Percentiles rank a stretch among this genome's conserved stretches.
Evolutionary conservation across 2,113 vertebrate genomes (phyloP).

Genomic region (Megaceryle torquata): DNA sequence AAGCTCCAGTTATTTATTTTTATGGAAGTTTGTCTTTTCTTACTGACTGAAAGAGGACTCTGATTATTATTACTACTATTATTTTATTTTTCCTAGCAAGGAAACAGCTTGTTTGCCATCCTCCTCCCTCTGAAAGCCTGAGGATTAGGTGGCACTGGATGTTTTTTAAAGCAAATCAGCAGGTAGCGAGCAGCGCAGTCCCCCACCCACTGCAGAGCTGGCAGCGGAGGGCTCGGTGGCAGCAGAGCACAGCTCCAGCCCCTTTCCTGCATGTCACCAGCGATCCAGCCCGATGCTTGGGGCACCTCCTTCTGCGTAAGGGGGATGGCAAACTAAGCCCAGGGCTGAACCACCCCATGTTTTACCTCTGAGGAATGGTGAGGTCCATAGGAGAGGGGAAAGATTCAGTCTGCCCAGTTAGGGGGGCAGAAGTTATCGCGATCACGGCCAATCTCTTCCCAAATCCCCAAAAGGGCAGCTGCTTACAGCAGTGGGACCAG

Average conservation of each 20-base stretch:
- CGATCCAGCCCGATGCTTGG: neutral
- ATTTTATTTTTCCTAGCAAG: neutral
- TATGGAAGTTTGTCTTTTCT: neutral
- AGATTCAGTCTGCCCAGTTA: neutral
- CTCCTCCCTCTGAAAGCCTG: neutral
- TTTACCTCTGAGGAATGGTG: neutral
- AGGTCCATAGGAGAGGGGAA: neutral
- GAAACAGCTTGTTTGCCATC: neutral
- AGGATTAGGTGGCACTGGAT: neutral
- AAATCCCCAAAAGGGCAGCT: neutral
- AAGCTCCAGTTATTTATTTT: slow-evolving; percentile 21
- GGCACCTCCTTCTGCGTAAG: neutral
- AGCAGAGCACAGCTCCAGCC: neutral
- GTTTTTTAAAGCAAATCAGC: neutral
- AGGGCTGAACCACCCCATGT: rapidly evolving
- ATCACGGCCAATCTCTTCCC: neutral
- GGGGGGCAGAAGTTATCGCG: neutral
- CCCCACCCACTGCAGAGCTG: neutral
- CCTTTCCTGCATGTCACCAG: neutral
- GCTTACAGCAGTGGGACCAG: neutral
- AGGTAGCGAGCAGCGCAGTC: rapidly evolving
- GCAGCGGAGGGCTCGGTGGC: neutral
- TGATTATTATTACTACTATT: neutral
- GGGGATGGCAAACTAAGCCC: neutral
- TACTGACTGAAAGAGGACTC: neutral